Base-by-base conservation (phyloP, 2,113 vertebrate species). In the Scomber japonicus region DNA sequence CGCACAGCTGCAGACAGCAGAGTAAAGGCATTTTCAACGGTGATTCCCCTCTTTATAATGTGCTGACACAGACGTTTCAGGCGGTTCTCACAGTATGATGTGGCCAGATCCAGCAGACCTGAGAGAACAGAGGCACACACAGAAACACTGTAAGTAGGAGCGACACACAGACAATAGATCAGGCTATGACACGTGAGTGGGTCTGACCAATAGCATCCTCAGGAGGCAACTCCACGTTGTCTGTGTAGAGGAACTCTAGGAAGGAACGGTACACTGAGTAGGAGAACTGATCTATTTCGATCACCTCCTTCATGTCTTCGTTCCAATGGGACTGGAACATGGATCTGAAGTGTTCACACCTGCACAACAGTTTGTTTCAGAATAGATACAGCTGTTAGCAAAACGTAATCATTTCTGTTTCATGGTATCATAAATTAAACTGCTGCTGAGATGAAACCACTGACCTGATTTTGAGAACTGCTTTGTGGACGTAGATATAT, bases 251-350 rank as follows among this genome's bases (percentile, higher is more conserved):
- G 92, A 98, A 99, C 89, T 99, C 96, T 0, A 99, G 95, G 87
- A 99, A 99, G 90, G 98, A 97, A 90, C 95, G 96, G 78, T 99
- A 99, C 56, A 99, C 98, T 0, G 97, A 96, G 54, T 97, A 99
- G 7, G 97, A 97, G 93, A 99, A 99, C 92, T 99, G 98, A 86
- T 98, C 96, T 74, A 99, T 95, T 84, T 99, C 98, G 74, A 99
- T 98, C 83, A 99, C 97, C 74, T 99, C 98, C 91, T 99, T 98
- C 94, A 96, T 94, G 85, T 99, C 97, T 87, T 99, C 98, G 0
- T 97, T 98, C 98, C 98, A 99, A 68, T 99, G 97, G 0, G 98
- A 98, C 92, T 99, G 98, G 88, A 99, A 99, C 98, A 99, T 99
- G 72, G 97, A 97, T 70, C 98, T 95, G 91, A 99, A 99, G 89